Evolutionary conservation across 2,797 vertebrate genomes (phyloP), one percentile per base, ranked within the genome.

Genomic region (Crenuchus spilurus): DNA sequence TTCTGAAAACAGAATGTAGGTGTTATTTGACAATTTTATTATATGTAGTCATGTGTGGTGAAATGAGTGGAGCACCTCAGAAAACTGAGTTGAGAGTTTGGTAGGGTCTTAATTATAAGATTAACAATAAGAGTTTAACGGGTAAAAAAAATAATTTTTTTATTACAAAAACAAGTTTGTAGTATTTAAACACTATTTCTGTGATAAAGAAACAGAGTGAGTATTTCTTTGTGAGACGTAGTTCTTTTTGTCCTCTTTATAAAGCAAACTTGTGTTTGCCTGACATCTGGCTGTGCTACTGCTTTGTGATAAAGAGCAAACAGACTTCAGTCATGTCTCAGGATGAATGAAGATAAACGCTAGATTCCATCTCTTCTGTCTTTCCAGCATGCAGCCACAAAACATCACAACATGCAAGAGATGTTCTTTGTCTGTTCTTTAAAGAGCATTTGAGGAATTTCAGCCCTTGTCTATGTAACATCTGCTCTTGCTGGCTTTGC

Each of bases 321-420:
- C 75, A 64, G 65, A 82, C 80, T 83, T 80, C 80, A 88, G 83
- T 85, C 82, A 37, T 78, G 64, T 73, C 35, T 73, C 70, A 76
- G 72, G 72, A 81, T 66, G 26, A 66, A 77, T 77, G 35, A 67
- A 80, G 82, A 33, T 62, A 83, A 72, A 84, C 52, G 68, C 5
- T 58, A 33, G 72, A 80, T 85, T 84, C 74, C 79, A 71, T 39
- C 49, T 42, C 51, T 63, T 76, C 62, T 79, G 65, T 83, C 46
- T 72, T 74, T 68, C 72, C 30, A 69, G 33, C 4, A 52, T 46
- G 33, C 41, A 51, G 57, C 70, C 42, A 60, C 69, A 55, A 6
- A 67, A 77, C 83, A 83, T 72, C 85, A 85, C 84, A 90, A 86
- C 82, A 87, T 60, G 39, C 18, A 33, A 65, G 49, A n/a, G 28